A percentile compares a stretch with the other conserved stretches of the same genome.
Evolutionary conservation across 2,888 invertebrate species (phyloP).

Genomic region (Physocephala rufipes): DNA sequence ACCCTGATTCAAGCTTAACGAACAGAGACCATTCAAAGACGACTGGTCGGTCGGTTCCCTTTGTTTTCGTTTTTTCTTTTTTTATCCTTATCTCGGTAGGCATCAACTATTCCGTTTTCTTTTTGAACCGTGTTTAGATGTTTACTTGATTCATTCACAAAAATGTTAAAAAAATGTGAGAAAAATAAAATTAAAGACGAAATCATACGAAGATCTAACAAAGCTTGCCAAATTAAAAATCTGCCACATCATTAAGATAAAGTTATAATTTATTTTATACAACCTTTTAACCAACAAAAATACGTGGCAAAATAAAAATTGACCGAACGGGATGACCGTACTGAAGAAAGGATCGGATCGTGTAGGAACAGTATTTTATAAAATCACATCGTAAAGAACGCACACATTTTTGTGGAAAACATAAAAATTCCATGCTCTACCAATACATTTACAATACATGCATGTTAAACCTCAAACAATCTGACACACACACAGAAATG

Average conservation of each 20-base stretch:
- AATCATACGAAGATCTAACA: conserved; percentile 25
- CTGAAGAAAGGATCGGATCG: conserved; percentile 31
- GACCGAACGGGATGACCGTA: not conserved
- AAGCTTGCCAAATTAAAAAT: conserved; percentile 57
- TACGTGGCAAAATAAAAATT: not conserved
- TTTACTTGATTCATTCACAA: conserved; percentile 12
- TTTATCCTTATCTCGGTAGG: conserved; percentile 3
- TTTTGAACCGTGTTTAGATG: not conserved
- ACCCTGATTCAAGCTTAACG: too few relatives aligned
- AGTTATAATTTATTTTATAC: conserved; percentile 57
- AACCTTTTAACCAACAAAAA: conserved; percentile 7
- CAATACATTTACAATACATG: conserved; percentile 15
- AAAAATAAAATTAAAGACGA: conserved; percentile 10
- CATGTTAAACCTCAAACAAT: conserved; percentile 3
- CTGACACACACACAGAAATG: not conserved
- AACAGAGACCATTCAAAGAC: too few relatives aligned
- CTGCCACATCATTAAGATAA: conserved; percentile 64
- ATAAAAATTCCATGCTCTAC: conserved; percentile 25
- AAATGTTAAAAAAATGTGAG: conserved; percentile 9
- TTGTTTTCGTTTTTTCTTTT: too few relatives aligned
- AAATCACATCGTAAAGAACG: conserved; percentile 29
- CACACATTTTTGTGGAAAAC: conserved; percentile 13
- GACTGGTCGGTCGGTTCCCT: too few relatives aligned
- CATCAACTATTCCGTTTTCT: too few relatives aligned
- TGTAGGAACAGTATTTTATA: conserved; percentile 24